Evolutionary conservation across 2,113 vertebrate genomes (phyloP).

Genomic region (Neofelis nebulosa): DNA sequence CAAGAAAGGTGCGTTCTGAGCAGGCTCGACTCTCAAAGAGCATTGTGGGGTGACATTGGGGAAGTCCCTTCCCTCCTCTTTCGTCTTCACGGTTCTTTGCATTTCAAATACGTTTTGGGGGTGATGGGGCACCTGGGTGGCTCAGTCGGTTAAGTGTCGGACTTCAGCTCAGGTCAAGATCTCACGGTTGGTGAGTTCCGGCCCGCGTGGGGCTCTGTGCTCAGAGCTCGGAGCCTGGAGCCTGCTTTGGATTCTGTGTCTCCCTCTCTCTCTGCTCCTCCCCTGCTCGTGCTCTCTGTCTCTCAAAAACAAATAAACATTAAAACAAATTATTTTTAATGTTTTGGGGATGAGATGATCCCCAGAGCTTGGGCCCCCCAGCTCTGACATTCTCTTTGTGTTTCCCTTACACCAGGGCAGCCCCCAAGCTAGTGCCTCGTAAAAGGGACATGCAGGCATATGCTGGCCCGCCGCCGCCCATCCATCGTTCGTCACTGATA

Average conservation of each 20-base stretch:
- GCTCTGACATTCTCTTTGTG: background rate
- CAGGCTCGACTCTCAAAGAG: background rate
- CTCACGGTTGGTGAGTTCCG: too few relatives aligned
- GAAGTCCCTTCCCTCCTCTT: background rate
- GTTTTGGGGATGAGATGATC: background rate
- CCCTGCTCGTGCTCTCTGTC: too few relatives aligned
- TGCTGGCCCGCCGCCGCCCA: background rate
- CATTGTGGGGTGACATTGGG: background rate
- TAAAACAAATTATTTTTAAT: background rate
- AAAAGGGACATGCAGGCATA: background rate
- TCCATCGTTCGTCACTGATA: background rate
- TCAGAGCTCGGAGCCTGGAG: too few relatives aligned
- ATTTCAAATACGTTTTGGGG: background rate
- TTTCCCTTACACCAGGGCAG: background rate
- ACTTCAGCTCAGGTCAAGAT: too few relatives aligned
- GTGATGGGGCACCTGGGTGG: too few relatives aligned
- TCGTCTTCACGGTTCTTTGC: background rate
- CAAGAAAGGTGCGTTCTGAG: fast-evolving
- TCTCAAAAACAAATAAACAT: too few relatives aligned
- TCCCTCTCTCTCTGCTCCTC: too few relatives aligned
- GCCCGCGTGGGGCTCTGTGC: too few relatives aligned
- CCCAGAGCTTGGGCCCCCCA: background rate
- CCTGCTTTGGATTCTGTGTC: too few relatives aligned
- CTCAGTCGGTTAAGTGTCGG: too few relatives aligned
- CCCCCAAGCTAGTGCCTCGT: background rate